Evolutionary conservation across 2,888 invertebrate species (phyloP), one percentile per base, ranked within the genome.

Genomic region (Operophtera brumata): DNA sequence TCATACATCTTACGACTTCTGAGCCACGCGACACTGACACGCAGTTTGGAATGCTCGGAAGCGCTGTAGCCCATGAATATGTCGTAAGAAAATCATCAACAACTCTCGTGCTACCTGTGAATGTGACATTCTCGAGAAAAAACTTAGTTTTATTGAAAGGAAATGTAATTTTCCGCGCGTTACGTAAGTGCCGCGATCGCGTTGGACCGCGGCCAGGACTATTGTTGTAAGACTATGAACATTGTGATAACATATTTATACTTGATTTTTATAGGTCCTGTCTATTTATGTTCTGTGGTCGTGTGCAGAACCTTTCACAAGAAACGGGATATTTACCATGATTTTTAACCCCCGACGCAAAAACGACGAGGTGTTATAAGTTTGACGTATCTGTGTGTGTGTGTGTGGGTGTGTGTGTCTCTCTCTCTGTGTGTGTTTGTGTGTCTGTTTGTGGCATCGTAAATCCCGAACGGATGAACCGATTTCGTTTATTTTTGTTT

Each of bases 191-290:
- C 8, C 36, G 36, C n/a, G 34, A 55, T 56, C 41, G 26, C 30
- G 25, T 56, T 64, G 64, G 64, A 54, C 7, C 7, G 0, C 30
- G 26, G 58, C 64, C 64, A 64, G 52, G 45, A 54, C 59, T 44
- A 60, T 62, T 62, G 64, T 64, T 64, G 44, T 51, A 53, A 57
- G 44, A 45, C 26, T 28, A 20, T 11, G 40, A 47, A 50, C 47
- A 39, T 45, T 51, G 41, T 35, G 47, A 45, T 56, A 48, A 58
- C 50, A 53, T 49, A 51, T 54, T 42, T 48, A 53, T 46, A 51
- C 54, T 47, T 45, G 47, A 34, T 26, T 20, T 20, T 20, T 20
- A 20, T 20, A 20, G 20, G 20, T 20, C 20, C 2, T 20, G 20
- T 20, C 20, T 20, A 20, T 20, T 20, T 20, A 2, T 20, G 34